phyloP scores from a whole-genome alignment of 2,113 vertebrate genomes.

The pig (Sus scrofa) region T2T-Sscrofa CM000820.6:113298501-113299000 shows the following conservation, averaged over 20 bases:
- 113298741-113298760: fast-evolving
- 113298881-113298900: background rate
- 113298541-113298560: background rate
- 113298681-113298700: background rate
- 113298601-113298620: background rate
- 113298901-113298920: background rate
- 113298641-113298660: background rate
- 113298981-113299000: background rate
- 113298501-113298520: fast-evolving
- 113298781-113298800: background rate
- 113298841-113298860: background rate
- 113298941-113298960: background rate
- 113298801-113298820: fast-evolving
- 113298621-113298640: background rate
- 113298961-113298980: background rate
- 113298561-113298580: fast-evolving
- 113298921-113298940: background rate
- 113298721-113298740: background rate
- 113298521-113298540: fast-evolving
- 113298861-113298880: background rate
- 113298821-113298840: background rate
- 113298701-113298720: background rate
- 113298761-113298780: background rate
- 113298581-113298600: background rate
- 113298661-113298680: background rate